These are phyloP conservation scores for Megastigmus dorsalis DNA, from an alignment of 2,888 invertebrate genomes.

Conservation along the genomic window DNA sequence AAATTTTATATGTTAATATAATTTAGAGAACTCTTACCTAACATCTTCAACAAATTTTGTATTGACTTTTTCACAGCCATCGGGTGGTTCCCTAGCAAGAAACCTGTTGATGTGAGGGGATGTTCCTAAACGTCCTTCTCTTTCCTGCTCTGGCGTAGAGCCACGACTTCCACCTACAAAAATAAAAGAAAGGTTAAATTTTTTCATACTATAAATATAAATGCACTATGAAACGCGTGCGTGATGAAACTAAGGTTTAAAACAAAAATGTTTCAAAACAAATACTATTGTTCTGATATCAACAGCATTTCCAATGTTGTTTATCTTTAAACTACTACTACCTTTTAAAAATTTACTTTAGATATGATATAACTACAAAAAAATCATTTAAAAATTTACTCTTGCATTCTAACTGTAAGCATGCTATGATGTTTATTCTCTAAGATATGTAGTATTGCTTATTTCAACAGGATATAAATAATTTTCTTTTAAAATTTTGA, in stretches of 20 bases:
- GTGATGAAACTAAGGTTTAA: conserved; percentile 9
- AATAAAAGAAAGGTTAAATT: conserved; percentile 39
- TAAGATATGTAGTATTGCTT: too few relatives aligned
- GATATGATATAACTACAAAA: too few relatives aligned
- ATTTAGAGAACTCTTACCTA: conserved; percentile 70
- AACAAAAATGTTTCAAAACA: background rate
- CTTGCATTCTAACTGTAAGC: too few relatives aligned
- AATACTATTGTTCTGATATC: too few relatives aligned
- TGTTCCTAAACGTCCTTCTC: conserved; percentile 81
- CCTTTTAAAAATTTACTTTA: too few relatives aligned
- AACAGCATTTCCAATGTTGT: too few relatives aligned
- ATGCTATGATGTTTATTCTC: too few relatives aligned
- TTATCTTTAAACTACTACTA: too few relatives aligned
- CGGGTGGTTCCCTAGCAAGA: conserved; percentile 90
- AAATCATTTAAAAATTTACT: too few relatives aligned
- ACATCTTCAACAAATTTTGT: conserved; percentile 81
- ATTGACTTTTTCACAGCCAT: conserved; percentile 91
- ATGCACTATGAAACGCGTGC: conserved; percentile 35
- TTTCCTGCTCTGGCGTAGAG: conserved; percentile 85
- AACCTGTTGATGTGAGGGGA: conserved; percentile 91
- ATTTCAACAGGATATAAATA: too few relatives aligned
- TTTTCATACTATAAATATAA: conserved; percentile 52
- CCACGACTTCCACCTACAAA: conserved; percentile 83
- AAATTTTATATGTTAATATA: conserved; percentile 1
- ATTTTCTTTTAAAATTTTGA: too few relatives aligned